phyloP scores from a whole-genome alignment of 2,888 invertebrate genomes.

The Cyrtodaria siliqua region DNA sequence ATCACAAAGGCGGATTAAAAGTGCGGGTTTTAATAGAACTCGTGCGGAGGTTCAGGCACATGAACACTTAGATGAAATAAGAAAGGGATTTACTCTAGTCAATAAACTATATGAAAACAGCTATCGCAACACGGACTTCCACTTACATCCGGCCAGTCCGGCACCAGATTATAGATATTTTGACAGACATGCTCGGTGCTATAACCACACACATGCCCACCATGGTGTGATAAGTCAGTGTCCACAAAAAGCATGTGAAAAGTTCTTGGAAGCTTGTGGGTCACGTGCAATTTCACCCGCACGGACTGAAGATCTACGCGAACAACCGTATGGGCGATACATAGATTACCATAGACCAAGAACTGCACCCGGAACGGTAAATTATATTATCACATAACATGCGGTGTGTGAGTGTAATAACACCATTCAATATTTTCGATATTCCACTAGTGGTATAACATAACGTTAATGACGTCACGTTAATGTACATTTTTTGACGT shows the following conservation, averaged over 20 bases:
- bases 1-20: conserved; percentile 52
- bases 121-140: conserved; percentile 45
- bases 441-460: too few species aligned
- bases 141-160: conserved; percentile 68
- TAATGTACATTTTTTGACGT: too few species aligned
- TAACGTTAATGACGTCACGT: too few species aligned
- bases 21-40: conserved; percentile 62
- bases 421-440: too few species aligned
- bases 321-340: conserved; percentile 66
- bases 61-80: conserved; percentile 50
- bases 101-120: conserved; percentile 71
- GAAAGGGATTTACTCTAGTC: conserved; percentile 71
- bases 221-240: conserved; percentile 58
- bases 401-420: too few species aligned
- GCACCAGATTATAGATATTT: conserved; percentile 74
- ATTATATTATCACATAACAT: too few species aligned
- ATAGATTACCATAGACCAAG: conserved; percentile 75
- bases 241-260: conserved; percentile 72
- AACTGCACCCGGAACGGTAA: conserved; percentile 73
- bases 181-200: conserved; percentile 76
- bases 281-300: conserved; percentile 59
- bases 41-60: conserved; percentile 37
- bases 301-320: conserved; percentile 50
- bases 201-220: conserved; percentile 73
- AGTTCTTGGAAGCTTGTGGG: conserved; percentile 50